A percentile compares a stretch with the other conserved stretches of the same genome.
Evolutionary conservation across 1,140 invertebrate species (phyloP).

Genomic region (Pemphigus obesinymphae): DNA sequence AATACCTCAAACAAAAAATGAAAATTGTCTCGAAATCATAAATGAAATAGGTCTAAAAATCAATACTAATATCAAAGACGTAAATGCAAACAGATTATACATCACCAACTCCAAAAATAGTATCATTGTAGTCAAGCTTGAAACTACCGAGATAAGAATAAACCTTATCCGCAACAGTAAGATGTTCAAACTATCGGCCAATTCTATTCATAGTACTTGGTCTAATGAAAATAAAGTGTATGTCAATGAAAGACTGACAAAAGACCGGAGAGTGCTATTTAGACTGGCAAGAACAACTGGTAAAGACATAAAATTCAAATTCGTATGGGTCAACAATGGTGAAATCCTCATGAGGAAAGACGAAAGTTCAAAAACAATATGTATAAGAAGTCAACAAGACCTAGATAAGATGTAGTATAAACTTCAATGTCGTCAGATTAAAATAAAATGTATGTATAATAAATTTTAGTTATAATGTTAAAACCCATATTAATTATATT

Average conservation of each 20-base stretch:
- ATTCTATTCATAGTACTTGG: neutral
- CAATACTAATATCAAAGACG: neutral
- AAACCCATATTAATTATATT: neutral
- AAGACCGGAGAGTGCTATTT: neutral
- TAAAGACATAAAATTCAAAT: too few species aligned
- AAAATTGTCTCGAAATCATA: neutral
- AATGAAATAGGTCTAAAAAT: neutral
- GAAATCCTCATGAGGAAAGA: too few species aligned
- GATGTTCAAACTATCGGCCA: too few species aligned
- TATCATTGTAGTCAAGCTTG: neutral
- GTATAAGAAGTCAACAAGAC: too few species aligned
- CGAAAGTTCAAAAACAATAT: too few species aligned
- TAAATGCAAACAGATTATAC: neutral
- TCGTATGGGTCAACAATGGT: too few species aligned
- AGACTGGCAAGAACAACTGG: too few species aligned
- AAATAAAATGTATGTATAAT: too few species aligned
- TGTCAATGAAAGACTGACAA: neutral
- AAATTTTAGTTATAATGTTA: neutral
- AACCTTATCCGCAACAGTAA: too few species aligned
- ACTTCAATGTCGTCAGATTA: too few species aligned
- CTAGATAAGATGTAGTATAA: too few species aligned
- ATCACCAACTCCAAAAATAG: neutral
- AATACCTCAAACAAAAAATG: neutral
- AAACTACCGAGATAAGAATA: too few species aligned
- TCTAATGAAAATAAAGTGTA: neutral